Percentiles rank a stretch among this genome's conserved stretches.
Conservation (phyloP, 2,113 vertebrate genomes). For the Nothobranchius furzeri region DNA sequence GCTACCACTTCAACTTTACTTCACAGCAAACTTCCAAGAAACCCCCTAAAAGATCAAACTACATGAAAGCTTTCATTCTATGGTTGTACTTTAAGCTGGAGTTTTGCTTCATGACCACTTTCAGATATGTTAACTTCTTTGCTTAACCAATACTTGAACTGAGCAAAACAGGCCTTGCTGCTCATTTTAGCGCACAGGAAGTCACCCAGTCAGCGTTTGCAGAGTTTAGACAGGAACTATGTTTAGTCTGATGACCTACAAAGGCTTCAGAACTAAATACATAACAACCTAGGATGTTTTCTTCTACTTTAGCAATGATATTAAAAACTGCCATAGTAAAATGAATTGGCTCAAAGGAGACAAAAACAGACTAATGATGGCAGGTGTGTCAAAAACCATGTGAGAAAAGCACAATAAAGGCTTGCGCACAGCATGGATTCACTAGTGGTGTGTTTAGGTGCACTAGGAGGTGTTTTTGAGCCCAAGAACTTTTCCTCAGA, state of each 20-base stretch:
- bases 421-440: too few species aligned
- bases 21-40: constrained; percentile 1
- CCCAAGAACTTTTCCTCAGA: too few species aligned
- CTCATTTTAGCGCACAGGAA: constrained; percentile 11
- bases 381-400: too few species aligned
- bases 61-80: constrained; percentile 14
- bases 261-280: not conserved
- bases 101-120: constrained; percentile 18
- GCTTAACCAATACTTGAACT: constrained; percentile 34
- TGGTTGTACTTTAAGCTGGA: constrained; percentile 15
- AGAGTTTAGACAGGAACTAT: not conserved
- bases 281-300: not conserved
- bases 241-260: constrained; percentile 16
- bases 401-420: too few species aligned
- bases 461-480: too few species aligned
- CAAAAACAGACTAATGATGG: too few species aligned
- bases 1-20: not conserved
- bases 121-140: constrained; percentile 9
- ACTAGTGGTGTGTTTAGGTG: too few species aligned
- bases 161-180: constrained; percentile 18
- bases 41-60: constrained; percentile 1
- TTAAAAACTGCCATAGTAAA: too few species aligned
- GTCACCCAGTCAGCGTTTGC: constrained; percentile 17
- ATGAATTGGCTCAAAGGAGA: too few species aligned
- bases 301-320: not conserved